Percentiles rank a stretch among this genome's conserved stretches.
These are phyloP conservation scores for Chamaea fasciata DNA, from an alignment of 2,113 vertebrate genomes.

Conservation along the genomic window DNA sequence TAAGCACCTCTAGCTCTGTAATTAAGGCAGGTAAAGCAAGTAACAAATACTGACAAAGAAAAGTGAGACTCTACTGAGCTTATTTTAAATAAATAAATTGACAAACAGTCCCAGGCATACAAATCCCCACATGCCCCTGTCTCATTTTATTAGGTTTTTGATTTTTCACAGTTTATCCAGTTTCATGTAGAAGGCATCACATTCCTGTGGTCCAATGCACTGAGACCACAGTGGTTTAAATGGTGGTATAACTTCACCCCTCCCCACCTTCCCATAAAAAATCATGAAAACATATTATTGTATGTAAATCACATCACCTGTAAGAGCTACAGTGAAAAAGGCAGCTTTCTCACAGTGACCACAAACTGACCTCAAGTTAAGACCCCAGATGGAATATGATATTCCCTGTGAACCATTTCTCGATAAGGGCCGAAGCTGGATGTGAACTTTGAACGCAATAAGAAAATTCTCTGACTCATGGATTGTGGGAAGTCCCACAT, in stretches of 20 bases:
- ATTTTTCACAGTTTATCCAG: background rate
- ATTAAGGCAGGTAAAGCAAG: background rate
- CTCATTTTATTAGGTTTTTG: background rate
- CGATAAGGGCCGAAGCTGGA: background rate
- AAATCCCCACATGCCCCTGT: fast-evolving
- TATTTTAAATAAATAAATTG: background rate
- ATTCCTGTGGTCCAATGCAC: background rate
- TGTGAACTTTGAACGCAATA: background rate
- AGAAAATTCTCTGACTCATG: background rate
- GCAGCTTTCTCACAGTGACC: background rate
- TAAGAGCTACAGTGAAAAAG: background rate
- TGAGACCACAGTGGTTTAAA: background rate
- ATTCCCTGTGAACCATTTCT: background rate
- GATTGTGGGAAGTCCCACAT: background rate
- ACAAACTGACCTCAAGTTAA: background rate
- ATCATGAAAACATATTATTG: background rate
- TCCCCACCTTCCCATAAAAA: background rate
- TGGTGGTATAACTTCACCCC: background rate
- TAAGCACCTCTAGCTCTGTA: background rate
- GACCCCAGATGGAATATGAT: background rate
- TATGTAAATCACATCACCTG: background rate
- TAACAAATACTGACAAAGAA: background rate
- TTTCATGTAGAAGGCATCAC: background rate
- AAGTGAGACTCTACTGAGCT: background rate
- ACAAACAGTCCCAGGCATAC: background rate